Base-by-base conservation (phyloP, 2,888 invertebrate species). In the Meganola albula region DNA sequence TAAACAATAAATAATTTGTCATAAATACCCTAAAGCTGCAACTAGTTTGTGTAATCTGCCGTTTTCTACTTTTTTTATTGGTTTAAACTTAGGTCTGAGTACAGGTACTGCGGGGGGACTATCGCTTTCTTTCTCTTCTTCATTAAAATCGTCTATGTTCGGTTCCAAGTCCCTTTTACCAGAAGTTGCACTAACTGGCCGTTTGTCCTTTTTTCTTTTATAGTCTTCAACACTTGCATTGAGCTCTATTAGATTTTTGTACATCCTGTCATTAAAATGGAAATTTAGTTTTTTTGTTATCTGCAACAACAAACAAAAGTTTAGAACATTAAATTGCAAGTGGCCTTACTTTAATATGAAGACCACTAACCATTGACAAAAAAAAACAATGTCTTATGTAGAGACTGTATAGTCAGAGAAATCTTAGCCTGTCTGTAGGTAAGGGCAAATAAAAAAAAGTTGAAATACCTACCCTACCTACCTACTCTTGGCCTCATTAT, bases 191-290 rank as follows among this genome's bases (percentile, higher is more conserved):
- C 45, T 67, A 5, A 55, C 18, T 0, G 61, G 35, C 40, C 53
- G 61, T 41, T 52, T 72, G 2, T 65, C 69, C 27, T 61, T 73
- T 36, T 53, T 74, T 14, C 38, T 62, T 54, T 68, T 75, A 2
- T 55, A 36, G 33, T 60, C 60, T 34, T 64, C 64, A 13, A 67
- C 40, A 34, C 49, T 70, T n/a, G 72, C 61, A 64, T 87, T 87
- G 14, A 87, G 45, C 58, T 83, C 84, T 7, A 87, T 72, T 1
- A 87, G 60, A 37, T 87, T 80, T 44, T 70, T 76, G 40, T 80
- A 87, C 37, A 87, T 79, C 53, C 60, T 76, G 27, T 87, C 79
- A 46, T 84, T 80, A 28, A 78, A 75, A 36, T 84, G 84, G 40
- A 84, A 86, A 46, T 86, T 87, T 7, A 86, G 50, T 30, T 70